Base-by-base conservation (phyloP, 1,140 invertebrate genomes). In the Mercenaria mercenaria region DNA sequence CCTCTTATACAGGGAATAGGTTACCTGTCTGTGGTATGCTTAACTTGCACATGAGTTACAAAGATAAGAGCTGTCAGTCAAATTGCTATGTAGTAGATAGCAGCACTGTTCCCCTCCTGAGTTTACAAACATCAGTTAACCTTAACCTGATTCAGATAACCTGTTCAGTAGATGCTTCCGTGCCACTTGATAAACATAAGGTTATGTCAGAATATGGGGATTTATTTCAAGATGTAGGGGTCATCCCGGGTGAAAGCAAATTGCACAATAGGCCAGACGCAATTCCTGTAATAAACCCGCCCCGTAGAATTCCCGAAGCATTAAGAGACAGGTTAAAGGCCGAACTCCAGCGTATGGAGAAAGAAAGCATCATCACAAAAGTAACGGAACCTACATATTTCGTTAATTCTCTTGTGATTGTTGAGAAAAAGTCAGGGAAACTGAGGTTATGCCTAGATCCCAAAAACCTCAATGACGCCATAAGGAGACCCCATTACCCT, bases 371-470 rank as follows among this genome's bases (percentile, higher is more conserved):
- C 13, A 89, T 92, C 15, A 47, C 43, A 47, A 47, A 47, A 47
- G 56, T 59, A 26, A 26, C 26, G 56, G 56, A 59, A 59, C 89
- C 91, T 0, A 90, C 85, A 43, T 89, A 90, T 20, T 90, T 79
- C 86, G 91, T 92, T 23, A 91, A 89, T 50, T 81, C 89, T 15
- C 59, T 90, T 10, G 72, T 89, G 10, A 29, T 92, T n/a, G 77
- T 84, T 88, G 56, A 26, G 56, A 20, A n/a, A 20, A 26, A n/a
- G 23, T 6, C 56, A 59, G 56, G 20, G 56, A 8, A 87, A 82
- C 20, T 50, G 23, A 79, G 56, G 37, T 13, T 59, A 84, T 72
- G 72, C 56, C 32, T 50, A 50, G 81, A 83, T 50, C 81, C 81
- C 0, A 59, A n/a, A 59, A 26, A 59, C 56, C 18, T 59, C 10